Conservation (phyloP, 2,113 vertebrate genomes). For the Elachura formosa region DNA sequence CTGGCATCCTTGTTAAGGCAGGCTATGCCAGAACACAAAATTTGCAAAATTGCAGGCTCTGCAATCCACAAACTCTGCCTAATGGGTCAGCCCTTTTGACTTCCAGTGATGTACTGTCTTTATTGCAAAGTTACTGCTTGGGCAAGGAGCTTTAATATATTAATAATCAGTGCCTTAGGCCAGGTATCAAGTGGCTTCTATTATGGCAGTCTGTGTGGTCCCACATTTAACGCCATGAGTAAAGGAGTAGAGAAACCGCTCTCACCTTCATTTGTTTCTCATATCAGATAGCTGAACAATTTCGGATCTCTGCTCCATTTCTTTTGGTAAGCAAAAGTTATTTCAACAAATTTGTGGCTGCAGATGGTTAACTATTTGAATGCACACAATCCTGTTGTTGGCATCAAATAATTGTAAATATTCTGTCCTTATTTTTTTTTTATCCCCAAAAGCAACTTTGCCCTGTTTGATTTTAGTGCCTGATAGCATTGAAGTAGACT, state of each 20-base stretch:
- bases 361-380: background rate
- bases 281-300: background rate
- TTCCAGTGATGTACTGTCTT: background rate
- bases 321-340: background rate
- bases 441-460: background rate
- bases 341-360: background rate
- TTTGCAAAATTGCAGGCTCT: background rate
- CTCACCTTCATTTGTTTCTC: background rate
- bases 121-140: background rate
- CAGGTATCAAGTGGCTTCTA: conserved; percentile 47
- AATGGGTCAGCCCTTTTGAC: background rate
- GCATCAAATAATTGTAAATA: background rate
- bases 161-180: conserved; percentile 26
- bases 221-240: background rate
- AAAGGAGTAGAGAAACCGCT: background rate
- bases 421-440: background rate
- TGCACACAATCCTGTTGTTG: background rate
- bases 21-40: background rate
- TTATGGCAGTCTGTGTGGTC: conserved; percentile 49
- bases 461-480: background rate
- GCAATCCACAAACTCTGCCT: background rate
- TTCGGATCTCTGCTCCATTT: background rate
- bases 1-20: background rate
- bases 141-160: background rate
- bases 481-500: background rate